Base-by-base conservation (phyloP, 1,140 invertebrate species). In the Epicauta chinensis region DNA sequence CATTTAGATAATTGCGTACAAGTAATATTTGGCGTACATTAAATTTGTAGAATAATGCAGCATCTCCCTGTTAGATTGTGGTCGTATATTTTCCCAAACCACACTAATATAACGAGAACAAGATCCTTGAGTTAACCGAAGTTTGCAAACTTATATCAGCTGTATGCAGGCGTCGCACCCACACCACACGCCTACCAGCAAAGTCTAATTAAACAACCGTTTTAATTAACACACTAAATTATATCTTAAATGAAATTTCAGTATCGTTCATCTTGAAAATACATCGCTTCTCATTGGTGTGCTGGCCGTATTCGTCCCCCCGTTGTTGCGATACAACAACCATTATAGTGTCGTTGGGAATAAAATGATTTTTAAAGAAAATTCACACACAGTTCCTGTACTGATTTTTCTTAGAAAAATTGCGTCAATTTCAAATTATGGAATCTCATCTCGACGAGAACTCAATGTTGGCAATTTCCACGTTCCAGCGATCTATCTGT, bases 161-260 rank as follows among this genome's bases (percentile, higher is more conserved):
- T 58, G 52, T 53, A 53, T 59, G 57, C 65, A 64, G 64, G 58
- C 59, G 51, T 44, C n/a, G 7, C 23, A 52, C 36, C 35, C 52
- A 52, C 57, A 53, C 55, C 64, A 62, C 61, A 50, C 62, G 62
- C 66, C 63, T 63, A 52, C 62, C 56, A 53, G 50, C 61, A 56
- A 52, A 56, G 59, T 68, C 66, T 68, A 69, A 70, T 70, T 70
- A 68, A 70, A 69, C 67, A 66, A 65, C 65, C 61, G 67, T 70
- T 70, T 70, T 70, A 69, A 69, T 70, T 70, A 70, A 69, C 62
- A 65, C 61, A 58, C 59, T 67, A 66, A 70, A 67, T 69, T 70
- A 69, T 64, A 64, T 58, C 62, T 59, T 66, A 62, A 67, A 69
- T 64, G 64, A 65, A 66, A 67, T 68, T 64, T 56, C 59, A 52